Base-by-base conservation (phyloP, 2,797 vertebrate genomes). In the Okamejei kenojei region DNA sequence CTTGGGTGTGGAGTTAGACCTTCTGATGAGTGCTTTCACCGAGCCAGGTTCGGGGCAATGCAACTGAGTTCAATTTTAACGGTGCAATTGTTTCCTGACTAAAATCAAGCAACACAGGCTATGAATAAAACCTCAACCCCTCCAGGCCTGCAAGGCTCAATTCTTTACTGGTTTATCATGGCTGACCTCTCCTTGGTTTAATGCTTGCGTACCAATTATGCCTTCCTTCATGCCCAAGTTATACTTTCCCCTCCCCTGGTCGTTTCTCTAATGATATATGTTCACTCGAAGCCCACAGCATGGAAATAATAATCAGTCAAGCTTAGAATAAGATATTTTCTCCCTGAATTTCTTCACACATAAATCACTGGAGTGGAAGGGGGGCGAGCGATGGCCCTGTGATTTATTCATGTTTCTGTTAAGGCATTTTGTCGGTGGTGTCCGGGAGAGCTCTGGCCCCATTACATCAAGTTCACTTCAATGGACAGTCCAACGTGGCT, bases 221-320 rank as follows among this genome's bases (percentile, higher is more conserved):
- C n/a, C 32, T 86, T 7, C 32, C 29, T 17, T 86, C n/a, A 65
- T 86, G 17, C 61, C 58, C 63, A 86, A n/a, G 13, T 86, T 29
- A 32, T 77, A 71, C 8, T 63, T 61, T 32, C 5, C 82, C 15
- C 58, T 65, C 11, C 61, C 61, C 61, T 0, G 82, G 29, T 63
- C 82, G 32, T 65, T 86, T 86, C 61, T 65, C 82, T 86, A 86
- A 65, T 86, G 29, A 86, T 86, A 86, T n/a, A 32, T 63, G 11
- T 86, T 86, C 63, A 65, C n/a, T 26, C n/a, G 63, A 86, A 32
- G 58, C n/a, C n/a, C 58, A 86, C 29, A 63, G 58, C 58, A 29
- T 65, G 58, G 29, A n/a, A 65, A 63, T 32, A 86, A 32, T 58
- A 17, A 86, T 8, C 61, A 65, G 17, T 65, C 15, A 86, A 15